These are phyloP conservation scores for Thysanoteuthis rhombus DNA, from an alignment of 2,888 invertebrate species.

Conservation along the genomic window DNA sequence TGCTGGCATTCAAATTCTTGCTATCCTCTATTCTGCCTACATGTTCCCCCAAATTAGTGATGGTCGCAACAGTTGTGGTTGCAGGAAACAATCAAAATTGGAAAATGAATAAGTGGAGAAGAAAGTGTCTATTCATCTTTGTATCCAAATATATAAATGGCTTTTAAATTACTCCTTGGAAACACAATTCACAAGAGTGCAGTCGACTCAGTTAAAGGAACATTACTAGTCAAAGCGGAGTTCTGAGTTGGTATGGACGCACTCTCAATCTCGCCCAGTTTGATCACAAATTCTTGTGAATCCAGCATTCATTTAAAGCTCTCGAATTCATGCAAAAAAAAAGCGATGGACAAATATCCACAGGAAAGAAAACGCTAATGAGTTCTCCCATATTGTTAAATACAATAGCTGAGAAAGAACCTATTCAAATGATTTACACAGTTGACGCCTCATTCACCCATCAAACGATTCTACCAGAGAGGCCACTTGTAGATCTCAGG, in stretches of 20 bases:
- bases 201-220: neutral
- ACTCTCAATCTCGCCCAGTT: neutral
- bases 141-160: conserved; percentile 14
- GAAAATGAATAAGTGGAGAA: neutral
- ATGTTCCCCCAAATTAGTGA: neutral
- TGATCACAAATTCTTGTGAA: neutral
- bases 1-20: conserved; percentile 14
- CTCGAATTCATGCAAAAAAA: neutral
- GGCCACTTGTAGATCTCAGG: neutral
- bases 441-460: neutral
- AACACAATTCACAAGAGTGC: neutral
- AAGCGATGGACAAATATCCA: neutral
- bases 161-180: neutral
- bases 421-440: neutral
- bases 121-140: neutral
- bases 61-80: neutral
- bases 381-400: neutral
- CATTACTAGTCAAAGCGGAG: neutral
- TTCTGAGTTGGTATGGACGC: too few species aligned
- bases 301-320: neutral
- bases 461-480: neutral
- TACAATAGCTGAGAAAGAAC: neutral
- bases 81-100: neutral
- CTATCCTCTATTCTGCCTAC: neutral
- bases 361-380: too few species aligned